Percentiles rank a stretch among this genome's conserved stretches.
phyloP scores from a whole-genome alignment of 2,888 invertebrate genomes.

The Dorcus parallelipipedus region DNA sequence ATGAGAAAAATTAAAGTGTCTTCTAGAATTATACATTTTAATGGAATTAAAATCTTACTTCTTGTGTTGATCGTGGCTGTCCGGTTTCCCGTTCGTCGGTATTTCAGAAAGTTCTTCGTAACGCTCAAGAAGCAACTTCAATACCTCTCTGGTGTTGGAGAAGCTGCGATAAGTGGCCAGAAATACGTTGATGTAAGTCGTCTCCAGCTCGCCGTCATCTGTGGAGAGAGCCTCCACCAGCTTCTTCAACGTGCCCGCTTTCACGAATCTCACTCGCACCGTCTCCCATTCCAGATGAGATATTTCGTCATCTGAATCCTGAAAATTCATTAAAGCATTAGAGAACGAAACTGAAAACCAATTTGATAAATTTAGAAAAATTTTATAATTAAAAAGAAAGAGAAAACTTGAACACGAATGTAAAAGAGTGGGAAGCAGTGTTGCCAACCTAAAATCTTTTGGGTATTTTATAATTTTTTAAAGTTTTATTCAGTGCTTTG shows the following conservation, averaged over 20 bases:
- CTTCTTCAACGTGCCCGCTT: slow-evolving; percentile 91
- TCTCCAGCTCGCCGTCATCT: slow-evolving; percentile 94
- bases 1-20: no score
- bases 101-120: slow-evolving; percentile 66
- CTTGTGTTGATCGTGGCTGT: slow-evolving; percentile 67
- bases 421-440: not conserved
- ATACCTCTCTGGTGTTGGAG: slow-evolving; percentile 80
- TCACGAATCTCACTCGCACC: slow-evolving; percentile 89
- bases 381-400: no score
- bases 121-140: slow-evolving; percentile 74
- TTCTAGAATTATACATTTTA: no score
- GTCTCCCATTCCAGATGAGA: slow-evolving; percentile 99
- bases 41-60: slow-evolving; percentile 52
- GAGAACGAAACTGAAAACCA: no score
- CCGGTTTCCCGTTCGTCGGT: slow-evolving; percentile 52
- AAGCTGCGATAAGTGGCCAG: slow-evolving; percentile 92
- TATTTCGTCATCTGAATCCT: slow-evolving; percentile 89
- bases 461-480: no score
- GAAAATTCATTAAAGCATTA: slow-evolving; percentile 30
- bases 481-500: no score
- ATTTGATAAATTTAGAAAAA: no score
- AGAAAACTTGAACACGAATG: no score
- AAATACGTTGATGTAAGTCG: slow-evolving; percentile 96
- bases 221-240: slow-evolving; percentile 92
- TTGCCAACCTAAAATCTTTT: no score